phyloP scores from a whole-genome alignment of 1,140 invertebrate species.

The Thaumatotibia leucotreta region DNA sequence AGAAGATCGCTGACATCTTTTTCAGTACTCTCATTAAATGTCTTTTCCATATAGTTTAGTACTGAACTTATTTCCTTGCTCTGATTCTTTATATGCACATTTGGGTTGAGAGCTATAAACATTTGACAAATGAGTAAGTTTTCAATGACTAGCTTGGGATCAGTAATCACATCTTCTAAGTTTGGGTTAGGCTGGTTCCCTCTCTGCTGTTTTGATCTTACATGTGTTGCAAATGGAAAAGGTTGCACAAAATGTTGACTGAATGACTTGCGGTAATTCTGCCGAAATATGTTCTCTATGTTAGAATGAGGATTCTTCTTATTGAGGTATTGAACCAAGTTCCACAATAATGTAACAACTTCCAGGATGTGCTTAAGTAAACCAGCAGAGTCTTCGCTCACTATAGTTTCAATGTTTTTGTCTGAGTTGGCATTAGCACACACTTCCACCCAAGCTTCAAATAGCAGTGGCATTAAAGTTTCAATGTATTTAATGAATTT shows the following conservation, averaged over 20 bases:
- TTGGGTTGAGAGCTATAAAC: constrained; percentile 68
- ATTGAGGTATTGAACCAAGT: constrained; percentile 66
- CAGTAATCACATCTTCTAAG: constrained; percentile 48
- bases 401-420: constrained; percentile 57
- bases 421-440: constrained; percentile 65
- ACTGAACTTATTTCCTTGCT: constrained; percentile 49
- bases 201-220: constrained; percentile 38
- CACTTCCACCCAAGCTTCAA: constrained; percentile 86
- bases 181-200: constrained; percentile 25
- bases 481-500: constrained; percentile 77
- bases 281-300: constrained; percentile 67
- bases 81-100: constrained; percentile 55
- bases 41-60: constrained; percentile 70
- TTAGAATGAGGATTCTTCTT: constrained; percentile 46
- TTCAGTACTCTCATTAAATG: constrained; percentile 41
- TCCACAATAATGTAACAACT: constrained; percentile 77
- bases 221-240: constrained; percentile 76
- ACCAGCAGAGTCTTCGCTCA: constrained; percentile 76
- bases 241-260: constrained; percentile 70
- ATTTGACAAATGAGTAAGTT: constrained; percentile 77
- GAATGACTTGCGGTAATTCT: constrained; percentile 73
- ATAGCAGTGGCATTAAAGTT: constrained; percentile 82
- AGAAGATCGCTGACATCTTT: constrained; percentile 44
- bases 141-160: constrained; percentile 72
- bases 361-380: constrained; percentile 77